Evolutionary conservation across 2,797 vertebrate species (phyloP).

Genomic region (Sardinella longiceps): DNA sequence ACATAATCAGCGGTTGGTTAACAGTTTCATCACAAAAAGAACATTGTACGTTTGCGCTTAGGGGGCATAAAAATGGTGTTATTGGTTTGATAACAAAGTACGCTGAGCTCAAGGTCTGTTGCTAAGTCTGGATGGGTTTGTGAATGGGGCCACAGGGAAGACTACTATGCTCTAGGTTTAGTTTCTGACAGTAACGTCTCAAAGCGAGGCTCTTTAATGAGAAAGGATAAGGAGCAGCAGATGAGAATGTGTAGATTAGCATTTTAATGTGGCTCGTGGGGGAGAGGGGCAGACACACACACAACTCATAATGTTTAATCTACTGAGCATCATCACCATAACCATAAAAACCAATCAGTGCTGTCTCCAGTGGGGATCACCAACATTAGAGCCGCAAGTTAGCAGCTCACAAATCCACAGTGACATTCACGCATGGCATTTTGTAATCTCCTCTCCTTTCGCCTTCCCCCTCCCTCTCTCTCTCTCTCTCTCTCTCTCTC

Average conservation of each 20-base stretch:
- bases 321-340: constrained; percentile 9
- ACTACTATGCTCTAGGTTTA: background rate
- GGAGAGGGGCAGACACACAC: constrained; percentile 13
- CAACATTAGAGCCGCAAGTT: background rate
- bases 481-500: too few relatives aligned
- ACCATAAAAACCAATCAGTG: constrained; percentile 8
- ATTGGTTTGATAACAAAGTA: background rate
- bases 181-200: background rate
- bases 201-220: background rate
- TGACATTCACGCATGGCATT: constrained; percentile 7
- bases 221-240: background rate
- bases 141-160: background rate
- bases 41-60: background rate
- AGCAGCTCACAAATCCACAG: background rate
- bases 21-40: background rate
- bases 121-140: background rate
- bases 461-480: background rate
- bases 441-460: background rate
- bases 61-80: background rate
- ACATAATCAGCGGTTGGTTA: background rate
- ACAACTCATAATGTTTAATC: background rate
- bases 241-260: constrained; percentile 2
- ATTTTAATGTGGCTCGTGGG: constrained; percentile 15
- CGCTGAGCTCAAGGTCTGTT: background rate
- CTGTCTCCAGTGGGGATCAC: background rate